Evolutionary conservation across 1,140 invertebrate species (phyloP), one percentile per base, ranked within the genome.

Genomic region (Apis florea): DNA sequence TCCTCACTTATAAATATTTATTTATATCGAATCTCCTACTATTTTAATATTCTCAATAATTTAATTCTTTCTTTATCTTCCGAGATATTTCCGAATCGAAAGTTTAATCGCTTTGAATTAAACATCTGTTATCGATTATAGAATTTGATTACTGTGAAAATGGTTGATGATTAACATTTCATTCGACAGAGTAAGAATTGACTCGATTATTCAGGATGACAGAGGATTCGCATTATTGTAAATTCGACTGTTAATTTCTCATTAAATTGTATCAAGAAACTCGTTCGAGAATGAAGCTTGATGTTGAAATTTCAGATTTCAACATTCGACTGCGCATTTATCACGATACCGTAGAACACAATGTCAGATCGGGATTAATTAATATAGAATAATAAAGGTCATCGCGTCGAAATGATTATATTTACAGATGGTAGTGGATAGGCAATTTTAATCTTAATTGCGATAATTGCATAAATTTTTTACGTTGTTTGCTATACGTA

Each of bases 231-330:
- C n/a, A 6, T n/a, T 10, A 53, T 13, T 21, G 49, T 24, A 40
- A 68, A 67, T 19, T n/a, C 49, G 24, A 40, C 31, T 64, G 49
- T 80, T 59, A 17, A 51, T 17, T 80, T 47, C 59, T 56, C 59
- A 15, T 73, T 31, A 80, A 64, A 73, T 80, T 73, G 66, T 73
- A 66, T 49, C 70, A n/a, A 64, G 51, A 31, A n/a, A 79, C 63
- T 63, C 31, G 49, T 10, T 21, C 17, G 26, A 11, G 51, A 59
- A 61, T n/a, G 47, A 67, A 8, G n/a, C n/a, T n/a, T 5, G 12
- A 15, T 4, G 49, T 26, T 72, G 75, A 69, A 66, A n/a, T 78
- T 78, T 78, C 40, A 56, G 69, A 63, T 79, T 71, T 71, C 66
- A 68, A 19, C 74, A 15, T 67, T 21, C 49, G 49, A 17, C 15